Evolutionary conservation across 2,113 vertebrate species (phyloP).

Genomic region (Thomomys bottae): DNA sequence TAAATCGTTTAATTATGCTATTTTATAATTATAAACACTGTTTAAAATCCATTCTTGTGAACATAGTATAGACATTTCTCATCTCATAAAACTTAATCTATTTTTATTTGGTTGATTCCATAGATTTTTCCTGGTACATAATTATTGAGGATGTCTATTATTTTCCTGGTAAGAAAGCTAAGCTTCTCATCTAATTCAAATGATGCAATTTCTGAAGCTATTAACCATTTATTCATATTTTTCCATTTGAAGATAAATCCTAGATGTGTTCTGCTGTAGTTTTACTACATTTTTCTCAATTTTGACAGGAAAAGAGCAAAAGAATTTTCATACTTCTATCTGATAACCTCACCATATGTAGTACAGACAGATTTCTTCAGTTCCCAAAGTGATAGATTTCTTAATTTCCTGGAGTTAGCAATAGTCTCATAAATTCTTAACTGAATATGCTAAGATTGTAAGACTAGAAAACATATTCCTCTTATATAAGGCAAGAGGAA

Average conservation of each 20-base stretch:
- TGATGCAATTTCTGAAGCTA: neutral
- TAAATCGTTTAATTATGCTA: neutral
- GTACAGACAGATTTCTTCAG: neutral
- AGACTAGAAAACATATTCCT: neutral
- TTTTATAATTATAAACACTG: neutral
- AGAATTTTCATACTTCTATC: neutral
- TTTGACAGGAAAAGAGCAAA: neutral
- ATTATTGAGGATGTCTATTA: neutral
- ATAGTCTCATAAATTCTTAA: conserved; percentile 32
- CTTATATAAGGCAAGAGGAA: neutral
- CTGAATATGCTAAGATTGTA: neutral
- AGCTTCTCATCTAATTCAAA: conserved; percentile 10
- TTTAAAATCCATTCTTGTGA: neutral
- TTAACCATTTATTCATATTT: neutral
- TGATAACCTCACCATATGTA: neutral
- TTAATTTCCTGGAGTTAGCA: conserved; percentile 17
- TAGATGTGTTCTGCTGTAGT: conserved; percentile 17
- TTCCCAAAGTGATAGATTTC: conserved; percentile 35
- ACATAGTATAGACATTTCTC: neutral
- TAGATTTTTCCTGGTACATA: neutral
- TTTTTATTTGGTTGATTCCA: conserved; percentile 26
- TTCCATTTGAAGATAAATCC: neutral
- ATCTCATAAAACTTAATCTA: neutral
- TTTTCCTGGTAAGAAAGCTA: conserved; percentile 13
- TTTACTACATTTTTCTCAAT: conserved; percentile 30